Percentiles rank a stretch among this genome's conserved stretches.
Evolutionary conservation across 2,888 invertebrate genomes (phyloP).

Genomic region (Agelastica alni): DNA sequence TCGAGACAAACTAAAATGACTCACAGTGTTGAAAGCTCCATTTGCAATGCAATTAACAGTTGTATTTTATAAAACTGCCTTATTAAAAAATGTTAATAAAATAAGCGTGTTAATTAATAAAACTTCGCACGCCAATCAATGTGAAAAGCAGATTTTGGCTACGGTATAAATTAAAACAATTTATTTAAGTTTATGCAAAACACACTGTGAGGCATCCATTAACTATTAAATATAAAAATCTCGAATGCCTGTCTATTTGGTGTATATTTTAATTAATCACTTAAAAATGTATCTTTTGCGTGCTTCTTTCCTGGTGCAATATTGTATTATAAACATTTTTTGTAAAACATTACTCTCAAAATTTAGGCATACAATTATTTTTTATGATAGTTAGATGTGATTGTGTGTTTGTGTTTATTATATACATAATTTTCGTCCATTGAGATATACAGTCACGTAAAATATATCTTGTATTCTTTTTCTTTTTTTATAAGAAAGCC

Average conservation of each 20-base stretch:
- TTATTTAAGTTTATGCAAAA: no score
- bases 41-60: no score
- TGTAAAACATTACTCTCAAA: conserved; percentile 9
- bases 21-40: no score
- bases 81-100: no score
- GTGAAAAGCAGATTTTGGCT: no score
- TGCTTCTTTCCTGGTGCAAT: conserved; percentile 8
- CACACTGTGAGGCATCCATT: neutral
- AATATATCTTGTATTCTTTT: conserved; percentile 20
- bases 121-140: no score
- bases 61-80: no score
- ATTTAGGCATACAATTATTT: conserved; percentile 11
- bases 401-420: conserved; percentile 16
- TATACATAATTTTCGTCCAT: conserved; percentile 19
- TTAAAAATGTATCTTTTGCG: neutral
- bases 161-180: no score
- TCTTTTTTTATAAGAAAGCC: conserved; percentile 21
- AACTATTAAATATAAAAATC: no score
- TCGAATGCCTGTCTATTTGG: neutral
- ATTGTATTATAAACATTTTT: conserved; percentile 4
- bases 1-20: no score
- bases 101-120: no score
- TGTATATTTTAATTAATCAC: conserved; percentile 3
- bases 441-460: conserved; percentile 22
- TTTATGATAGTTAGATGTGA: conserved; percentile 13